Percentiles rank a stretch among this genome's conserved stretches.
These are phyloP conservation scores for Artibeus lituratus DNA, from an alignment of 2,797 vertebrate species.

Conservation along the genomic window DNA sequence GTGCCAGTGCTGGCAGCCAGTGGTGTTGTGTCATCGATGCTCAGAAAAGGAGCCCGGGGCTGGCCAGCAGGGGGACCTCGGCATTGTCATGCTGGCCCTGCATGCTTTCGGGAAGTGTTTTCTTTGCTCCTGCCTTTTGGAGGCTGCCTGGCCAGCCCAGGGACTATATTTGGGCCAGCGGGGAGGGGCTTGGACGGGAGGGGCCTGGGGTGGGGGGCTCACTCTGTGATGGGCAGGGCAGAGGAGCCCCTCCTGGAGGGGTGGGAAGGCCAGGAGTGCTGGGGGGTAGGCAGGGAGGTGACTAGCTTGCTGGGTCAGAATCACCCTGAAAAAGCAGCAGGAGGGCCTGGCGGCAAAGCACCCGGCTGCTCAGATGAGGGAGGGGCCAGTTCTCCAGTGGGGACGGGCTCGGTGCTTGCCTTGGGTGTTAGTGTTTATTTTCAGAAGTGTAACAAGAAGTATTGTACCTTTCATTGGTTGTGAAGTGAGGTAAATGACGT, in stretches of 20 bases:
- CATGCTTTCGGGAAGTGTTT: background rate
- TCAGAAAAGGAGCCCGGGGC: background rate
- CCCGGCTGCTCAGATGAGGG: background rate
- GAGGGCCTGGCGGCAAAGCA: background rate
- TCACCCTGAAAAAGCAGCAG: background rate
- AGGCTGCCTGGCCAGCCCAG: background rate
- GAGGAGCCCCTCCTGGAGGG: background rate
- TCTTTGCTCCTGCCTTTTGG: background rate
- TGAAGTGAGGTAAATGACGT: background rate
- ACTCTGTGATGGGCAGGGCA: background rate
- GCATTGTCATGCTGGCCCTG: background rate
- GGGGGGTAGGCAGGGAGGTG: background rate
- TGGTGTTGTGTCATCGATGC: background rate
- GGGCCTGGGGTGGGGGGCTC: background rate
- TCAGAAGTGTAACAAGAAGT: background rate
- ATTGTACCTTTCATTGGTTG: background rate
- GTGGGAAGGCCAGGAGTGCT: background rate
- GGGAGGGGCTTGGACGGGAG: background rate
- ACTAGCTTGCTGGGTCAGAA: background rate
- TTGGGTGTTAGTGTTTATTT: background rate
- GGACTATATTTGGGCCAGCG: rapidly evolving
- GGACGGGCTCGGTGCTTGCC: background rate
- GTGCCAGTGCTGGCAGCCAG: rapidly evolving
- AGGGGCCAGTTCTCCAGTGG: rapidly evolving
- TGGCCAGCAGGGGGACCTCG: background rate